Conservation (phyloP, 2,113 vertebrate species). For the Ceyx margarethae region DNA sequence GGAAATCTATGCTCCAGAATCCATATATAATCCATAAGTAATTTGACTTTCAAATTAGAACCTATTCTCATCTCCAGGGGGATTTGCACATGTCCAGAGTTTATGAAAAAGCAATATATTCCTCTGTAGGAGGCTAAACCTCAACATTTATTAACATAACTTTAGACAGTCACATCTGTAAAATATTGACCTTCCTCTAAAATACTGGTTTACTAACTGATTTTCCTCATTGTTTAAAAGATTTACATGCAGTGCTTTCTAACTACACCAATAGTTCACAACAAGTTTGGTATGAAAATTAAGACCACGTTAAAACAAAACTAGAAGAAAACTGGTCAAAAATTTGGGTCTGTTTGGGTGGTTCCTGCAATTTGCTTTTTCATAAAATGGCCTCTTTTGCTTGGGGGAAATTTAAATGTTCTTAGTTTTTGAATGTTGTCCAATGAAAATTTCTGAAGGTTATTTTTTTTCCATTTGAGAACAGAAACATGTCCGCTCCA, state of each 20-base stretch:
- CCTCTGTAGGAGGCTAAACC: neutral
- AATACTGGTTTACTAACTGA: neutral
- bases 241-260: neutral
- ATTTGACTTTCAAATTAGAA: neutral
- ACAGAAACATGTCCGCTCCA: slow-evolving; percentile 33
- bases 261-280: neutral
- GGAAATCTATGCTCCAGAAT: neutral
- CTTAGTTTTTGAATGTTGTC: slow-evolving; percentile 34
- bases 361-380: neutral
- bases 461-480: slow-evolving; percentile 50
- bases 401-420: neutral
- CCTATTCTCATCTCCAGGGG: neutral
- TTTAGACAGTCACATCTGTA: neutral
- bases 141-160: neutral
- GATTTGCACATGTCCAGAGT: neutral
- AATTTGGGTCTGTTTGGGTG: neutral
- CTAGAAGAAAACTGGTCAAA: neutral
- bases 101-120: neutral
- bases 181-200: neutral
- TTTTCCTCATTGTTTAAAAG: neutral
- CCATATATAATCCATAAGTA: neutral
- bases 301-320: neutral
- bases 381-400: slow-evolving; percentile 6
- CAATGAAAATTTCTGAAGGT: slow-evolving; percentile 54
- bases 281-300: neutral